Percentiles rank a stretch among this genome's conserved stretches.
Evolutionary conservation across 2,888 invertebrate species (phyloP).

Genomic region (Rhimphoctona megacephalus): DNA sequence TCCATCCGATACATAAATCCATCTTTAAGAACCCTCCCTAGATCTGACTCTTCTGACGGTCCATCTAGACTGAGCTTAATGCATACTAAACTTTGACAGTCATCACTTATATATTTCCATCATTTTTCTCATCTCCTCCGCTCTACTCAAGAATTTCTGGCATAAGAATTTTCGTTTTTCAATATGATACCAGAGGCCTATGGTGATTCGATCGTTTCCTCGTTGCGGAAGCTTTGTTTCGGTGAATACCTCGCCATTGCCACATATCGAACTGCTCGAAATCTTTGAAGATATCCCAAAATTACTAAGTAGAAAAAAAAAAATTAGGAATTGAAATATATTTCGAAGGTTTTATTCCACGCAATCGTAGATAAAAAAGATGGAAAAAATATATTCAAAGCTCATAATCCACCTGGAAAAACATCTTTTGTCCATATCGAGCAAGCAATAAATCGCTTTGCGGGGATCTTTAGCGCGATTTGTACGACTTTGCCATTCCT

Average conservation of each 20-base stretch:
- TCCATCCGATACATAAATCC: conserved; percentile 81
- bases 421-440: conserved; percentile 19
- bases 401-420: conserved; percentile 6
- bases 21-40: conserved; percentile 73
- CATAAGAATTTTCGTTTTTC: conserved; percentile 34
- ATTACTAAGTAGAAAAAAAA: conserved; percentile 5
- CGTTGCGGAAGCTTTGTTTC: not conserved
- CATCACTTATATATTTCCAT: conserved; percentile 56
- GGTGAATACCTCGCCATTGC: not conserved
- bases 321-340: not conserved
- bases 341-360: not conserved
- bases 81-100: conserved; percentile 53
- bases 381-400: not conserved
- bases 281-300: not conserved
- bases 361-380: conserved; percentile 24
- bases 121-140: conserved; percentile 29
- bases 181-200: not conserved
- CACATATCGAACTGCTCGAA: not conserved
- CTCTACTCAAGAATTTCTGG: conserved; percentile 14
- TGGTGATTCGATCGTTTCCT: conserved; percentile 1
- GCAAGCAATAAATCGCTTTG: conserved; percentile 25
- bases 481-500: conserved; percentile 14
- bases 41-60: conserved; percentile 42
- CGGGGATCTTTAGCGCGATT: not conserved
- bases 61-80: conserved; percentile 39